These are phyloP conservation scores for Chelonia mydas DNA, from an alignment of 2,797 vertebrate genomes.

Conservation along the genomic window DNA sequence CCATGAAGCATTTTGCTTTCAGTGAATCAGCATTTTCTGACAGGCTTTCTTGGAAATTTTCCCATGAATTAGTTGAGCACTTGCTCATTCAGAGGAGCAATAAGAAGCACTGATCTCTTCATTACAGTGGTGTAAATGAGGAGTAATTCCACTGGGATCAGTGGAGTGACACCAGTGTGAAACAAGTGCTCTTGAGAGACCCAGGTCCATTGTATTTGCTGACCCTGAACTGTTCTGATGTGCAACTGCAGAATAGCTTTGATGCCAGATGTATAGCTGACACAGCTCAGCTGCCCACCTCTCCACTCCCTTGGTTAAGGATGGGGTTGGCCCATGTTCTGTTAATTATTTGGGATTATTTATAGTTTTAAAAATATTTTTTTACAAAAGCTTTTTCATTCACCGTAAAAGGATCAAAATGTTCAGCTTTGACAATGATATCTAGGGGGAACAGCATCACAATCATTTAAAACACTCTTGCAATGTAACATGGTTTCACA, in stretches of 20 bases:
- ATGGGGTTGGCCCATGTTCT: conserved; percentile 27
- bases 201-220: background rate
- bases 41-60: background rate
- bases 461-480: conserved; percentile 37
- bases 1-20: background rate
- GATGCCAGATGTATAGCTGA: conserved; percentile 4
- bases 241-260: background rate
- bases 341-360: conserved; percentile 51
- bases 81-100: background rate
- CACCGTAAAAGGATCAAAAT: conserved; percentile 35
- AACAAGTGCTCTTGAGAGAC: background rate
- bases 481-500: conserved; percentile 29
- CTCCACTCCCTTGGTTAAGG: background rate
- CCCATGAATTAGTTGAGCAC: background rate
- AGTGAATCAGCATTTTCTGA: background rate
- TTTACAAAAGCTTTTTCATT: conserved; percentile 59
- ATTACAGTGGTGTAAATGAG: background rate
- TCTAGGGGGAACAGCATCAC: conserved; percentile 63
- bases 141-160: background rate
- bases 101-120: background rate
- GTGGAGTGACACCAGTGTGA: background rate
- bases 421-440: conserved; percentile 70
- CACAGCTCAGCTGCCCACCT: background rate
- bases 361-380: conserved; percentile 55
- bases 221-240: background rate